These are phyloP conservation scores for Acrocera orbiculus DNA, from an alignment of 2,888 invertebrate species.

Conservation along the genomic window DNA sequence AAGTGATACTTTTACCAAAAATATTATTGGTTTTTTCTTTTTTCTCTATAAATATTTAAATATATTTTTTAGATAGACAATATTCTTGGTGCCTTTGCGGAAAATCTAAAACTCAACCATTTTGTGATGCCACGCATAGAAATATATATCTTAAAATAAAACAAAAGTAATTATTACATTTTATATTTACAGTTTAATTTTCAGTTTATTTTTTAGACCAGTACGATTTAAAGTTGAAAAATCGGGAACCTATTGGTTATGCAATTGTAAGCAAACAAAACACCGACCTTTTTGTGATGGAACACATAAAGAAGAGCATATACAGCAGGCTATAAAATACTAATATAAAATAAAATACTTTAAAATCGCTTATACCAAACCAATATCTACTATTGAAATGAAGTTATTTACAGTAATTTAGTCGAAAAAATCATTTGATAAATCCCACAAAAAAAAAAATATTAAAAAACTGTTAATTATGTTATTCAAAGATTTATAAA, in stretches of 20 bases:
- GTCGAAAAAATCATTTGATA: too few species aligned
- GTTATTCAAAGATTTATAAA: too few species aligned
- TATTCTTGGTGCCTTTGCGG: conserved; percentile 94
- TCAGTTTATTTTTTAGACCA: conserved; percentile 39
- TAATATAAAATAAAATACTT: conserved; percentile 12
- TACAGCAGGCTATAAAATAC: conserved; percentile 40
- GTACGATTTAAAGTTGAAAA: conserved; percentile 67
- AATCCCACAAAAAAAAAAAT: too few species aligned
- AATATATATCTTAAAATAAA: conserved; percentile 54
- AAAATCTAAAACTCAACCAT: conserved; percentile 74
- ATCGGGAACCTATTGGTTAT: conserved; percentile 88
- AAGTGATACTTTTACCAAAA: neutral
- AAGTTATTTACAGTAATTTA: too few species aligned
- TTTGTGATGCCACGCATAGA: conserved; percentile 89
- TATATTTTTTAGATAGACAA: conserved; percentile 37
- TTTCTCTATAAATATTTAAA: neutral
- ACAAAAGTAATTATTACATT: conserved; percentile 35
- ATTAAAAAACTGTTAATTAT: too few species aligned
- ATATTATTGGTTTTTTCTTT: neutral
- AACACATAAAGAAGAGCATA: conserved; percentile 58
- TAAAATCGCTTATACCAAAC: too few species aligned
- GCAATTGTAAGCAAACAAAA: conserved; percentile 91
- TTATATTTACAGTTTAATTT: neutral
- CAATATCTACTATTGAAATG: too few species aligned
- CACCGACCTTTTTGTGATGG: conserved; percentile 96